phyloP scores from a whole-genome alignment of 2,113 vertebrate genomes.

The Mystacornis crossleyi region DNA sequence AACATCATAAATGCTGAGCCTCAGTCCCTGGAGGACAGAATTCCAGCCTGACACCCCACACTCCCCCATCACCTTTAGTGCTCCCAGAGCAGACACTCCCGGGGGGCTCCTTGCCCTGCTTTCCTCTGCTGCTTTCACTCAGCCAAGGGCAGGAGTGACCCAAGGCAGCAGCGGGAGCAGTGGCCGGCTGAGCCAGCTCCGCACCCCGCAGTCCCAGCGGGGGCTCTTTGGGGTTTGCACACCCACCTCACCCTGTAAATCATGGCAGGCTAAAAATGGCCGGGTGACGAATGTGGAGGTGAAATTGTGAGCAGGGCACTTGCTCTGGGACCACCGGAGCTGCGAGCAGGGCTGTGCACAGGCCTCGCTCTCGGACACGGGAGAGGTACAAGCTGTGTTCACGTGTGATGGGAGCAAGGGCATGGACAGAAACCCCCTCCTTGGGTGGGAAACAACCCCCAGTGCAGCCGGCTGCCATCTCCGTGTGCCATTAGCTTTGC shows the following conservation, averaged over 20 bases:
- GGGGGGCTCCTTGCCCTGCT: neutral
- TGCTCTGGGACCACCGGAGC: neutral
- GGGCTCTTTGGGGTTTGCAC: neutral
- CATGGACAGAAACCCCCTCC: neutral
- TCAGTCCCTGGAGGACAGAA: neutral
- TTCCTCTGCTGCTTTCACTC: neutral
- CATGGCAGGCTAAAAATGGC: conserved; percentile 16
- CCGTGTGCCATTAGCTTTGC: neutral
- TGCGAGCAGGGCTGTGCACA: neutral
- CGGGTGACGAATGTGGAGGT: neutral
- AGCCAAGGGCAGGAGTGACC: neutral
- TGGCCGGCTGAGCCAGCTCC: accelerated
- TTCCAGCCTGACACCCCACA: neutral
- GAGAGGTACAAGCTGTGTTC: neutral
- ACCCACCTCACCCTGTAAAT: neutral
- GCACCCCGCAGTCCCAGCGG: accelerated
- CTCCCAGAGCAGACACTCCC: neutral
- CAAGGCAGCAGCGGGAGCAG: neutral
- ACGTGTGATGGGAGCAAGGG: accelerated
- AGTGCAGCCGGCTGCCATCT: neutral
- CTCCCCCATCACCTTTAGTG: neutral
- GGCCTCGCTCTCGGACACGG: accelerated
- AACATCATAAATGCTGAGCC: neutral
- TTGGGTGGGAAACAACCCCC: neutral
- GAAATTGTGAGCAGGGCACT: neutral